These are phyloP conservation scores for Eilema caniola DNA, from an alignment of 2,888 invertebrate species.

Conservation along the genomic window DNA sequence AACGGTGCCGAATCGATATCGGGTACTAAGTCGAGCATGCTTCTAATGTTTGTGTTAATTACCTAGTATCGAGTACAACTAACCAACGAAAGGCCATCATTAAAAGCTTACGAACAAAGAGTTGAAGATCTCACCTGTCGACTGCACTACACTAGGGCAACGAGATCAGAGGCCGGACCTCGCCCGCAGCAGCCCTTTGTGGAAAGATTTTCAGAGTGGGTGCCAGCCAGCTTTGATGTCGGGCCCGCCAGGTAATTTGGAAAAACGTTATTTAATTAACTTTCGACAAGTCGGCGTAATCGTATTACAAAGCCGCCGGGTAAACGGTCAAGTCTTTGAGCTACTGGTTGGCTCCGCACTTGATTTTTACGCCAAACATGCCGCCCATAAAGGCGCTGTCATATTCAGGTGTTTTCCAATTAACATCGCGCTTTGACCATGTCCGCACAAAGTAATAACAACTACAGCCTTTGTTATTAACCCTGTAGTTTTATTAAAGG, in stretches of 20 bases:
- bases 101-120: conserved; percentile 58
- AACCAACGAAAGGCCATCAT: conserved; percentile 22
- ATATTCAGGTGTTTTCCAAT: conserved; percentile 85
- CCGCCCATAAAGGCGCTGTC: conserved; percentile 84
- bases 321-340: conserved; percentile 83
- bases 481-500: conserved; percentile 74
- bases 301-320: conserved; percentile 84
- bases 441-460: conserved; percentile 73
- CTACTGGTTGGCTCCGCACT: conserved; percentile 65
- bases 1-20: neutral
- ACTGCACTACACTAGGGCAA: conserved; percentile 61
- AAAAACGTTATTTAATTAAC: conserved; percentile 87
- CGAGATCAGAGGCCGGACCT: conserved; percentile 72
- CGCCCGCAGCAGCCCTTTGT: conserved; percentile 82
- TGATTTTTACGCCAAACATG: conserved; percentile 84
- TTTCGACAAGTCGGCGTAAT: conserved; percentile 86
- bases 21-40: neutral
- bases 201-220: conserved; percentile 75
- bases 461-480: conserved; percentile 75
- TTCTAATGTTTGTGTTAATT: neutral
- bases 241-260: conserved; percentile 82
- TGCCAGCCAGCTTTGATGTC: conserved; percentile 79
- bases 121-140: conserved; percentile 76
- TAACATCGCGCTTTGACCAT: conserved; percentile 84
- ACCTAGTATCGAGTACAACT: conserved; percentile 3